Base-by-base conservation (phyloP, 1,140 invertebrate genomes). In the Prorops nasuta region DNA sequence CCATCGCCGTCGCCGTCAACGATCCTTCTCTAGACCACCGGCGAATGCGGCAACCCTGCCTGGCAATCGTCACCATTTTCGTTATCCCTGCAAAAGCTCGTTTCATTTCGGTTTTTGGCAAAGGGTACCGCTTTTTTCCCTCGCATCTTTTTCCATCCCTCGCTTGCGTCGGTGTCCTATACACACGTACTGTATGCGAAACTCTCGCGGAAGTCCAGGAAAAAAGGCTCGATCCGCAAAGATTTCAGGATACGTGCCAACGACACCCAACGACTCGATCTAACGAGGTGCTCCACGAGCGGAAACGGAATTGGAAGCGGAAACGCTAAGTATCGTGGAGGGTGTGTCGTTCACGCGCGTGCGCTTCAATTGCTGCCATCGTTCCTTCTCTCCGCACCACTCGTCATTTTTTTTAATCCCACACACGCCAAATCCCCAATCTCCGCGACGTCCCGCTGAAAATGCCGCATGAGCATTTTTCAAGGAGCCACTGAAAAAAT, bases 61-160 rank as follows among this genome's bases (percentile, higher is more conserved):
- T 56, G 56, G 50, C 51, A 60, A 42, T 54, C 45, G 54, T 52
- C 50, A 51, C 35, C 45, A 22, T 8, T 31, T 50, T 49, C 32
- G 49, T 24, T 36, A 15, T 42, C 19, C 32, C 19, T 50, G 36
- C 41, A 22, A 19, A 4, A 47, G 49, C 48, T 37, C 47, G 54
- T 65, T 67, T 64, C 58, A 60, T 60, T 66, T 58, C 52, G 39
- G 51, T 52, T 64, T 63, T 61, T 63, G 60, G 63, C 59, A 58
- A 58, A 44, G 51, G 47, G 54, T 51, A 20, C 48, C 36, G 34
- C 24, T 15, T 42, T 58, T 60, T 58, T 59, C 60, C 50, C 14
- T 20, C 34, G 38, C 36, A 20, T 28, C 31, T n/a, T 31, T 37
- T 42, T 14, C 40, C 15, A 10, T 32, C 24, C 36, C 14, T 19